Conservation (phyloP, 2,797 vertebrate species). For the Channa striata region DNA sequence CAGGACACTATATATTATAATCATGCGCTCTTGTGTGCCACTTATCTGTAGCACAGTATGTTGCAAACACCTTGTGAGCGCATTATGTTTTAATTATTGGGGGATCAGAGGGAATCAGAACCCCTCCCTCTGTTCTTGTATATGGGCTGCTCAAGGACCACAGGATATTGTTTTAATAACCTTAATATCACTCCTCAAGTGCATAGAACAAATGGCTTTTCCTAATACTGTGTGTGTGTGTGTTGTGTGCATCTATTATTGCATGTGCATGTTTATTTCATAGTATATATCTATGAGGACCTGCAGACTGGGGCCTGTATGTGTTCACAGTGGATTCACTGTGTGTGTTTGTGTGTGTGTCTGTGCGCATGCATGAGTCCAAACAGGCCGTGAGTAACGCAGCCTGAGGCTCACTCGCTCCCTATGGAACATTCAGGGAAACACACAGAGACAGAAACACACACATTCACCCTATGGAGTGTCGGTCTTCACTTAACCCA, state of each 20-base stretch:
- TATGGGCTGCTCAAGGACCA: slow-evolving; percentile 25
- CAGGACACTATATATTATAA: background rate
- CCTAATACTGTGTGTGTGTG: background rate
- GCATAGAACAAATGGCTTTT: slow-evolving; percentile 16
- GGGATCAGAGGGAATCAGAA: slow-evolving; percentile 32
- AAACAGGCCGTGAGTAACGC: slow-evolving; percentile 64
- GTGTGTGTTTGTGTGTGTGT: slow-evolving; percentile 26
- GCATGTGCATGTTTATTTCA: slow-evolving; percentile 30
- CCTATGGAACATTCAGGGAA: slow-evolving; percentile 60
- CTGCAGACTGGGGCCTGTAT: slow-evolving; percentile 24
- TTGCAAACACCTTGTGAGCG: slow-evolving; percentile 33
- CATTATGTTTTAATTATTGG: slow-evolving; percentile 48
- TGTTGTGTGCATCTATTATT: slow-evolving; percentile 14
- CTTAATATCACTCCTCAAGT: slow-evolving; percentile 16
- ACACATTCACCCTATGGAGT: slow-evolving; percentile 32
- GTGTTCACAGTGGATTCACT: slow-evolving; percentile 5
- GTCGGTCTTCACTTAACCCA: slow-evolving; percentile 70
- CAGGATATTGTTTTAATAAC: slow-evolving; percentile 55
- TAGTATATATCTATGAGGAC: slow-evolving; percentile 31
- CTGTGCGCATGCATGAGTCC: slow-evolving; percentile 42
- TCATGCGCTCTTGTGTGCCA: slow-evolving; percentile 15
- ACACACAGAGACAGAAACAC: slow-evolving; percentile 22
- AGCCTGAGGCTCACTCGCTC: slow-evolving; percentile 61
- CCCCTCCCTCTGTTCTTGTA: slow-evolving; percentile 34
- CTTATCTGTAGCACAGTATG: slow-evolving; percentile 10